Conservation (phyloP, 2,888 invertebrate species). For the Eumerus sabulonum region DNA sequence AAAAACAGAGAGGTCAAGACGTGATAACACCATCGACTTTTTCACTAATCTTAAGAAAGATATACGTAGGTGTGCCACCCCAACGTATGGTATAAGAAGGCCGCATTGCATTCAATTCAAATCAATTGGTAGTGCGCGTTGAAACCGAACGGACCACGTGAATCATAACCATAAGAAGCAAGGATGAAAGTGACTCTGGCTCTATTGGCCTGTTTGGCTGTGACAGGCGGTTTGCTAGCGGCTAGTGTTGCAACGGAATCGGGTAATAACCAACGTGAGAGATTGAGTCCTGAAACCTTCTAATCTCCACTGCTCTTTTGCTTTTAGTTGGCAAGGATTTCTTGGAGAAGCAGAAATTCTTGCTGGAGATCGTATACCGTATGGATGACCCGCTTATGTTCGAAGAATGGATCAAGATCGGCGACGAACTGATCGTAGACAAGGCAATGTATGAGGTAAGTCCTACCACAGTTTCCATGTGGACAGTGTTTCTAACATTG, state of each 20-base stretch:
- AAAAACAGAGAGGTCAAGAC: constrained; percentile 32
- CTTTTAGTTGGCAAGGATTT: constrained; percentile 43
- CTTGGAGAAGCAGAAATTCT: constrained; percentile 73
- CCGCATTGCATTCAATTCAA: background rate
- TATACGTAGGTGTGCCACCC: background rate
- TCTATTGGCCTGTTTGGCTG: constrained; percentile 74
- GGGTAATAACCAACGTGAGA: constrained; percentile 13
- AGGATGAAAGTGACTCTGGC: constrained; percentile 75
- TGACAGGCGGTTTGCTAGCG: constrained; percentile 72
- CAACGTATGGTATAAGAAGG: constrained; percentile 32
- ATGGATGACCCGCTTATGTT: constrained; percentile 54
- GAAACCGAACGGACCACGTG: constrained; percentile 59
- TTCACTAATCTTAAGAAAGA: too few relatives aligned
- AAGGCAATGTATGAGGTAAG: constrained; percentile 33
- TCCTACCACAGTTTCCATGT: constrained; percentile 68
- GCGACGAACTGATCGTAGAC: constrained; percentile 30
- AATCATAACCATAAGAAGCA: constrained; percentile 65
- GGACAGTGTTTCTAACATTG: constrained; percentile 70
- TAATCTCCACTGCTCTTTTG: background rate
- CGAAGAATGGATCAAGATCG: constrained; percentile 39
- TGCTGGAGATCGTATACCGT: constrained; percentile 73
- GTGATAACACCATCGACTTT: constrained; percentile 31
- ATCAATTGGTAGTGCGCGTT: constrained; percentile 44
- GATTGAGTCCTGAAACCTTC: background rate
- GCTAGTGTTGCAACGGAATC: constrained; percentile 64